Evolutionary conservation across 2,888 invertebrate genomes (phyloP).

Genomic region (Drosophila koepferae): DNA sequence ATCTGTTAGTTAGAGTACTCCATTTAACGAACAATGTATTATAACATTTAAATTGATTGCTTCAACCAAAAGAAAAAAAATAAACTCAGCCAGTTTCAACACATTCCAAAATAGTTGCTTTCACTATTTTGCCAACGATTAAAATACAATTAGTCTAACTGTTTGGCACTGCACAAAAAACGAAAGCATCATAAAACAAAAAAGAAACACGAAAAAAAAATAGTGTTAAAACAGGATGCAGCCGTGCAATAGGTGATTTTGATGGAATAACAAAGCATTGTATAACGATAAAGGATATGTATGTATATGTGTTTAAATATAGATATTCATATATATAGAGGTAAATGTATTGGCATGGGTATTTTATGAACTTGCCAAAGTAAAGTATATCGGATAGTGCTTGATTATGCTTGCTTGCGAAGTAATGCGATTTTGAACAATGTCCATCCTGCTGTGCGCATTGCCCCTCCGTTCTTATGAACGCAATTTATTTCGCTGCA

Average conservation of each 20-base stretch:
- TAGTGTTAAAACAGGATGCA: conserved; percentile 29
- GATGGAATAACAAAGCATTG: background rate
- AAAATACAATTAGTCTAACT: conserved; percentile 43
- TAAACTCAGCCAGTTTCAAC: background rate
- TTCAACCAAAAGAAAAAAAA: background rate
- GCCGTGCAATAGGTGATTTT: conserved; percentile 6
- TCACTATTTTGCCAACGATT: conserved; percentile 16
- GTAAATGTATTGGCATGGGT: background rate
- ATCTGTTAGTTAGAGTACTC: background rate
- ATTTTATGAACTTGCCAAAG: background rate
- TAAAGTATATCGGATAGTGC: background rate
- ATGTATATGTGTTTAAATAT: background rate
- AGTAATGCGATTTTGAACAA: background rate
- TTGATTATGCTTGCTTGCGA: background rate
- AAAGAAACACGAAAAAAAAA: no score
- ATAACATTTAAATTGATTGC: background rate
- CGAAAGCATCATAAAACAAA: background rate
- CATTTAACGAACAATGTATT: background rate
- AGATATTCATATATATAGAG: background rate
- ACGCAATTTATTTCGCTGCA: background rate
- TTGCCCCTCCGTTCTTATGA: background rate
- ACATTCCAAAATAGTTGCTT: background rate
- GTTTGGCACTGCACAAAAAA: conserved; percentile 6
- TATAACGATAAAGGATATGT: background rate
- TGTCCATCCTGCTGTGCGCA: background rate